Evolutionary conservation across 2,888 invertebrate species (phyloP).

Genomic region (Folsomia manolachei): DNA sequence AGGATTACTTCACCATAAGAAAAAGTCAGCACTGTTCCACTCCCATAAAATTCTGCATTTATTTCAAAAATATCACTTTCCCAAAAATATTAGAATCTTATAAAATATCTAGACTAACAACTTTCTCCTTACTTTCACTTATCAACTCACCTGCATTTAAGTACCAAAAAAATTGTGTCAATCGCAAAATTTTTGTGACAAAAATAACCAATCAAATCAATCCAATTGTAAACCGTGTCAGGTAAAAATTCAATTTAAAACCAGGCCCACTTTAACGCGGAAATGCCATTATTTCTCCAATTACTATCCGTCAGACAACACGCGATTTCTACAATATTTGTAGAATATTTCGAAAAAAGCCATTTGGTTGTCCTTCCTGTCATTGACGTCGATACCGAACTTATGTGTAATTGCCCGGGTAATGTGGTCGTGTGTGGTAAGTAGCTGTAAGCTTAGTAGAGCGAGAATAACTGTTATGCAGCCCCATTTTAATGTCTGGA

Average conservation of each 20-base stretch:
- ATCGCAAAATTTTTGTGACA: neutral
- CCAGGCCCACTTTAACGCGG: neutral
- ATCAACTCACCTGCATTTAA: neutral
- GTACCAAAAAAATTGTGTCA: neutral
- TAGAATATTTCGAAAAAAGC: no score
- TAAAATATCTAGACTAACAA: no score
- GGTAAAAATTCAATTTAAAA: neutral
- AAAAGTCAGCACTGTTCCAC: neutral
- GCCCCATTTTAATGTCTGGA: constrained; percentile 33
- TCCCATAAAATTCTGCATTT: neutral
- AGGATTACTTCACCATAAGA: neutral
- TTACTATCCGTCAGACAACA: neutral
- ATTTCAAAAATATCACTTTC: neutral
- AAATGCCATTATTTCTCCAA: neutral
- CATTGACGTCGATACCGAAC: no score
- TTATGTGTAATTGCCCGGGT: neutral
- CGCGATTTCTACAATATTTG: no score
- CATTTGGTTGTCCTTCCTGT: neutral
- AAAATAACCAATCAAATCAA: neutral
- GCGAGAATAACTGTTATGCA: constrained; percentile 20
- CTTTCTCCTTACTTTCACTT: neutral
- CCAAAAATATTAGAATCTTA: neutral
- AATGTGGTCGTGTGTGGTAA: neutral
- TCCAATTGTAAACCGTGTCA: no score
- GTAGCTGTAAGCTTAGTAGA: constrained; percentile 5